A percentile compares a stretch with the other conserved stretches of the same genome.
Conservation (phyloP, 2,113 vertebrate genomes). For the Neotoma lepida region DNA sequence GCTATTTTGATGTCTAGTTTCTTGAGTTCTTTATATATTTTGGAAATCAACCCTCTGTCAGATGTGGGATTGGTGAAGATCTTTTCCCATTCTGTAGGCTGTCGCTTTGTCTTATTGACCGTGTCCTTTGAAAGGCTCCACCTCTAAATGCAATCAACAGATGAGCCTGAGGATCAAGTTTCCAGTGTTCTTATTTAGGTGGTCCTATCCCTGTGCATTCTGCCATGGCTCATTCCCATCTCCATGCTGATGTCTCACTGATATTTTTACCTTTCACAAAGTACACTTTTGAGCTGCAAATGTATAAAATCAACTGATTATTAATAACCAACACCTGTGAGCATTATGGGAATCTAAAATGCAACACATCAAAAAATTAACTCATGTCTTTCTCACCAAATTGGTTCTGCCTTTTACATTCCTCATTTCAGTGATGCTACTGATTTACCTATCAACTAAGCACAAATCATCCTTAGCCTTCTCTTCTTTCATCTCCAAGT, state of each 20-base stretch:
- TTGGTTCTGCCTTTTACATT: neutral
- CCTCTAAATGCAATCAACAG: neutral
- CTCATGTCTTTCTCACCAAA: conserved; percentile 13
- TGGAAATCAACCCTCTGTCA: too few relatives aligned
- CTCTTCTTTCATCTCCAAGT: neutral
- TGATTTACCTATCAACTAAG: conserved; percentile 14
- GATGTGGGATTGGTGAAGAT: too few relatives aligned
- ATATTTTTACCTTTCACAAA: neutral
- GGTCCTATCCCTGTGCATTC: neutral
- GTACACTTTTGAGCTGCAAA: neutral
- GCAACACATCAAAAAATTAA: conserved; percentile 41
- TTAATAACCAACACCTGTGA: conserved; percentile 7
- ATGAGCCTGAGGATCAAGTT: neutral
- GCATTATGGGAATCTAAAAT: conserved; percentile 32
- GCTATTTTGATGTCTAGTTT: too few relatives aligned
- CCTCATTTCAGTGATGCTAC: neutral
- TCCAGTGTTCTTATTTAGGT: neutral
- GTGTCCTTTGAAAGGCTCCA: neutral
- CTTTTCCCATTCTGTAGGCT: too few relatives aligned
- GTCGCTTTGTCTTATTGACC: too few relatives aligned
- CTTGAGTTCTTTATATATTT: too few relatives aligned
- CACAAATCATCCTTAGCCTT: neutral
- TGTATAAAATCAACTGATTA: conserved; percentile 3
- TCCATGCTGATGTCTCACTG: neutral
- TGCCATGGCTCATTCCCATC: accelerated